Evolutionary conservation across 2,888 invertebrate genomes (phyloP).

Genomic region (Tenthredo distinguenda): DNA sequence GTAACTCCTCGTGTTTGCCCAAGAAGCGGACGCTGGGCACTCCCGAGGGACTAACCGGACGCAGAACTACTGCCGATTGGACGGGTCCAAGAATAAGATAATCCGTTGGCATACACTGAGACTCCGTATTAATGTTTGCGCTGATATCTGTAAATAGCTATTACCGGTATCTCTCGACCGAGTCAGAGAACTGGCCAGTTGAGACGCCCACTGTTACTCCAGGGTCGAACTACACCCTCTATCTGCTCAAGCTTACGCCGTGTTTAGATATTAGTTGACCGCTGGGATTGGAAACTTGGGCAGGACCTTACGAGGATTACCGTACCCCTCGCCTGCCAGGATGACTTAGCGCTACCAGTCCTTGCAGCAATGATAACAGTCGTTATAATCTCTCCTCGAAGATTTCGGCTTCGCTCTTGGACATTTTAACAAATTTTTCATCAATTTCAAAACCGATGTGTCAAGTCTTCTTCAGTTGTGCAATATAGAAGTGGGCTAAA

Average conservation of each 20-base stretch:
- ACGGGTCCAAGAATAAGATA: conserved; percentile 75
- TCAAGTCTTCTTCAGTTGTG: not conserved
- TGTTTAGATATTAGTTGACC: conserved; percentile 76
- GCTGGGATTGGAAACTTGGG: conserved; percentile 75
- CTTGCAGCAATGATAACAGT: conserved; percentile 4
- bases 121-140: conserved; percentile 77
- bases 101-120: conserved; percentile 72
- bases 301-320: conserved; percentile 45
- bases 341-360: conserved; percentile 8
- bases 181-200: conserved; percentile 35
- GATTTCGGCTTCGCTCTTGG: not conserved
- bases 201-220: conserved; percentile 22
- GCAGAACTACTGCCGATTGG: conserved; percentile 60
- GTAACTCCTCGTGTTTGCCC: conserved; percentile 48
- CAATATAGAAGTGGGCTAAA: not conserved
- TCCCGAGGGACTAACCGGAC: conserved; percentile 46
- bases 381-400: not conserved
- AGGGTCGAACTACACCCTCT: conserved; percentile 12
- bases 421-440: not conserved
- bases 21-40: conserved; percentile 44
- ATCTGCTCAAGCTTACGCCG: conserved; percentile 63
- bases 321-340: not conserved
- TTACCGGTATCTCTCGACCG: conserved; percentile 65
- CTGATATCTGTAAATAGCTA: conserved; percentile 76
- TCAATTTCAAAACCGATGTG: not conserved